Conservation (phyloP, 30 jellyfish, hydroid and myxozoan genomes). For the Rhopilema esculentum region DNA sequence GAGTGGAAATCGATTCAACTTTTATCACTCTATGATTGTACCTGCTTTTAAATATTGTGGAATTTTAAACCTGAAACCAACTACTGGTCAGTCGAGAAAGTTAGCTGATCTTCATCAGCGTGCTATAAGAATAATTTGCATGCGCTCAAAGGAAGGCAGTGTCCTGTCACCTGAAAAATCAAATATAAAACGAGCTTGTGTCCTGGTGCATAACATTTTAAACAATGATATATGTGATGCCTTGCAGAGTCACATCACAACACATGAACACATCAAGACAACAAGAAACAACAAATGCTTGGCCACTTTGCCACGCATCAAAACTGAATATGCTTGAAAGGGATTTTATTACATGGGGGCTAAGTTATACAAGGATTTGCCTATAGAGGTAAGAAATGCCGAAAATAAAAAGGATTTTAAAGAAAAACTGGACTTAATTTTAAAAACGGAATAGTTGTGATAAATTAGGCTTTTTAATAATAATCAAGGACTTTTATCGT, state of each 20-base stretch:
- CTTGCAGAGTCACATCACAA: slow-evolving; percentile 39
- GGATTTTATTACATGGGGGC: too few species aligned
- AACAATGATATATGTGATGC: too few species aligned
- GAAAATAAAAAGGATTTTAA: too few species aligned
- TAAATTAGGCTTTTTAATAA: too few species aligned
- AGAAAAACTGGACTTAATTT: too few species aligned
- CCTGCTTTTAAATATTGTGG: slow-evolving; percentile 36
- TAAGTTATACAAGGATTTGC: too few species aligned
- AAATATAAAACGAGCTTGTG: too few species aligned
- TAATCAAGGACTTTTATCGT: too few species aligned
- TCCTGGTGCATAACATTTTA: too few species aligned
- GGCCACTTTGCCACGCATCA: slow-evolving; percentile 58
- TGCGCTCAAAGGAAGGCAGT: slow-evolving; percentile 57
- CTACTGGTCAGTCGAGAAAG: slow-evolving; percentile 41
- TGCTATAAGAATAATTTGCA: slow-evolving; percentile 35
- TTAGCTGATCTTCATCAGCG: slow-evolving; percentile 51
- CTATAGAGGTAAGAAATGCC: too few species aligned
- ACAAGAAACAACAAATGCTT: slow-evolving; percentile 58
- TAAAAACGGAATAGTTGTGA: too few species aligned
- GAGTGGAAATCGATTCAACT: slow-evolving; percentile 57
- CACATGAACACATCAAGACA: slow-evolving; percentile 48
- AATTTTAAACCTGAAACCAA: slow-evolving; percentile 41
- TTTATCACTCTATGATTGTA: slow-evolving; percentile 33
- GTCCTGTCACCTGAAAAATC: too few species aligned
- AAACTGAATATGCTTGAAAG: slow-evolving; percentile 33